phyloP scores from a whole-genome alignment of 2,113 vertebrate species.

The Macheiramphus alcinus region DNA sequence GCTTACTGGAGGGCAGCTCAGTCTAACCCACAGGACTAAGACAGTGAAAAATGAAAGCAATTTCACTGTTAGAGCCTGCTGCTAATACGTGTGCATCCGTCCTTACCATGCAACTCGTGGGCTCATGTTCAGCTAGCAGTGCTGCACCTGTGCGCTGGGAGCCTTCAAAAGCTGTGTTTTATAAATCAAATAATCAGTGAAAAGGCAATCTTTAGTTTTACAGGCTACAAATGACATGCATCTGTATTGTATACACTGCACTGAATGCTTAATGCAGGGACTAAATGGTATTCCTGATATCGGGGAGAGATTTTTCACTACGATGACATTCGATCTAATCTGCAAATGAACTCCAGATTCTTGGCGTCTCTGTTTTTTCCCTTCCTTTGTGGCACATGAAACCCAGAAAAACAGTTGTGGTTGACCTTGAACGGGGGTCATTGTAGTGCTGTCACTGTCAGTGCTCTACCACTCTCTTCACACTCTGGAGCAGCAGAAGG shows the following conservation, averaged over 20 bases:
- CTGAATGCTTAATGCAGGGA: not conserved
- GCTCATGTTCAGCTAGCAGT: not conserved
- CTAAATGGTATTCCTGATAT: not conserved
- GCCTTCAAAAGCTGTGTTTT: not conserved
- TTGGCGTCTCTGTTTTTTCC: not conserved
- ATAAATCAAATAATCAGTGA: not conserved
- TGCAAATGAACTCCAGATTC: not conserved
- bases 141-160: not conserved
- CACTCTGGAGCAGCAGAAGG: not conserved
- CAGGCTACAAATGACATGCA: not conserved
- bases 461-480: not conserved
- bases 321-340: not conserved
- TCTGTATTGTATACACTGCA: not conserved
- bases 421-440: not conserved
- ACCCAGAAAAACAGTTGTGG: not conserved
- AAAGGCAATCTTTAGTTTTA: not conserved
- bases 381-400: not conserved
- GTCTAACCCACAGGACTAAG: not conserved
- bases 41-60: not conserved
- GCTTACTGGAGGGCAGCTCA: not conserved
- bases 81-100: not conserved
- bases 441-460: not conserved
- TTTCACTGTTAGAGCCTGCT: not conserved
- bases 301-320: not conserved
- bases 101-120: accelerated